Evolutionary conservation across 2,888 invertebrate species (phyloP), one percentile per base, ranked within the genome.

Genomic region (Netelia melanura): DNA sequence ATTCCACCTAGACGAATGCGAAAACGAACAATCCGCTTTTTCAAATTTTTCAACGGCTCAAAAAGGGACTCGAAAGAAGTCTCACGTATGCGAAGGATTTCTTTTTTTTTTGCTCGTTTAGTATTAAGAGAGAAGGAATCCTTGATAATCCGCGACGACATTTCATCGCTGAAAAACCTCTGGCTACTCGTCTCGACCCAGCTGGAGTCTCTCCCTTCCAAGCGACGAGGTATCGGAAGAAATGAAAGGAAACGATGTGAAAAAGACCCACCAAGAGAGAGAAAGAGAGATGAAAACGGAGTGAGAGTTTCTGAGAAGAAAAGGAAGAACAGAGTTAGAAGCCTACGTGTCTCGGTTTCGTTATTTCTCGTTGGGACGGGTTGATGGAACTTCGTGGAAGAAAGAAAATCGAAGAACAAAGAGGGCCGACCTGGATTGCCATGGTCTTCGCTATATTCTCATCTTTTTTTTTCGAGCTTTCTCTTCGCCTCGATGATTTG

Each of bases 401-500:
- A 89, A 90, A 91, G 89, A 90, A 91, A 88, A 89, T 87, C 88
- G 78, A 76, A 86, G 86, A 88, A 82, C 89, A 90, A 90, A 90
- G 90, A 90, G 87, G 89, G 86, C 88, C 81, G 88, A 84, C 84
- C 83, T 79, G 82, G 76, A 77, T 83, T 64, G 79, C 62, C 48
- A 68, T 80, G 72, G 52, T 62, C 58, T 79, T 80, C 84, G 87
- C 78, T 83, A 68, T 64, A 77, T 80, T 58, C 67, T 67, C 61
- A 65, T 71, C 71, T 10, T 72, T 76, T 79, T 79, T 65, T 67
- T 68, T 64, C 48, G 2, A 11, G 14, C 11, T 8, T 30, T 17
- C 87, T 87, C 71, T 88, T 88, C 89, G 89, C 65, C 70, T 88
- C 91, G 90, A 91, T 91, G 90, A 90, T 90, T 90, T 88, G 86